Evolutionary conservation across 2,797 vertebrate species (phyloP).

Genomic region (Leptoclinus maculatus): DNA sequence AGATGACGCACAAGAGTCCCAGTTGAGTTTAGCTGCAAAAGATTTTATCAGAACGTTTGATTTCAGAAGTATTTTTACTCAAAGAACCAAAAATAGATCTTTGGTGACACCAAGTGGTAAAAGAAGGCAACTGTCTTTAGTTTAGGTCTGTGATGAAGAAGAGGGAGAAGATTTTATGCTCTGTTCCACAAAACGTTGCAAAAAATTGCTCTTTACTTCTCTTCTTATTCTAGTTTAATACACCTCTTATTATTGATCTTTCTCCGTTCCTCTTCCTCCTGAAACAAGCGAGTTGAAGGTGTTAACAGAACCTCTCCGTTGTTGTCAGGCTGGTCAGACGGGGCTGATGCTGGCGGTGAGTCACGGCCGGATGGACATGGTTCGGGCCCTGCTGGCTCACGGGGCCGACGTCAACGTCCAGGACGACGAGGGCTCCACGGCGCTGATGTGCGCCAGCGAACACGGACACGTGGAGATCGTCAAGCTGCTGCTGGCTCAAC

Average conservation of each 20-base stretch:
- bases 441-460: slow-evolving; percentile 98
- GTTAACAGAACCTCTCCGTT: background rate
- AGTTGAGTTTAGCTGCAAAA: background rate
- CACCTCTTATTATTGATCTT: too few species aligned
- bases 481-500: slow-evolving; percentile 93
- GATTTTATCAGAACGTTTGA: background rate
- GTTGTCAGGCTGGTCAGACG: slow-evolving; percentile 93
- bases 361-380: slow-evolving; percentile 98
- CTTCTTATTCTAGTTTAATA: too few species aligned
- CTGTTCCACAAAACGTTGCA: too few species aligned
- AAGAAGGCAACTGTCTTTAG: background rate
- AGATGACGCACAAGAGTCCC: background rate
- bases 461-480: slow-evolving; percentile 97
- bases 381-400: slow-evolving; percentile 92
- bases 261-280: too few species aligned
- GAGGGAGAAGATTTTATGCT: background rate
- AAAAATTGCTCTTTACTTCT: too few species aligned
- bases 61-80: background rate
- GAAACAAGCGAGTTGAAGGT: background rate
- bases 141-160: background rate
- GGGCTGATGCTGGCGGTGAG: slow-evolving; percentile 98
- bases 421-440: slow-evolving; percentile 97
- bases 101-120: slow-evolving; percentile 48
- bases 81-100: rapidly evolving
- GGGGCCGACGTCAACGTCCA: slow-evolving; percentile 95